Evolutionary conservation across 2,888 invertebrate species (phyloP).

Genomic region (Molanna angustata): DNA sequence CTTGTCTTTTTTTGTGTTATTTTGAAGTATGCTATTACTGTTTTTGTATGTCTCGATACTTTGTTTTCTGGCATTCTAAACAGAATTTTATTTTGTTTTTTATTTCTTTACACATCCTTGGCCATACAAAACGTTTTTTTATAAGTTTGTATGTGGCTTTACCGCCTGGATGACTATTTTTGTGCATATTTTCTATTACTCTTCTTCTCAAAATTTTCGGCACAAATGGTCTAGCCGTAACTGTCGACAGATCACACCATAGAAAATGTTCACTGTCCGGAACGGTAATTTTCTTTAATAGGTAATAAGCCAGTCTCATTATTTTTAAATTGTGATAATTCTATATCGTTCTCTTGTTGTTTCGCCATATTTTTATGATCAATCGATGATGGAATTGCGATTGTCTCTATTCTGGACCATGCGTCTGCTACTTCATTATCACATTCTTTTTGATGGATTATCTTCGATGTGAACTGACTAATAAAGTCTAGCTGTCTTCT

Average conservation of each 20-base stretch:
- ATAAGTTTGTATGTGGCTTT: slow-evolving; percentile 32
- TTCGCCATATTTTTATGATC: neutral
- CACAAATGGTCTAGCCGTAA: neutral
- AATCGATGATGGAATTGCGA: neutral
- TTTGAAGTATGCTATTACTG: slow-evolving; percentile 30
- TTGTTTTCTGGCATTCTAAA: slow-evolving; percentile 37
- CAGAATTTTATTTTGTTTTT: slow-evolving; percentile 34
- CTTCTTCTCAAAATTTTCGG: neutral
- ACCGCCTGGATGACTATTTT: slow-evolving; percentile 33
- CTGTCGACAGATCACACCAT: neutral
- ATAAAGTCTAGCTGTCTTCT: slow-evolving; percentile 39
- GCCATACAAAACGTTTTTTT: slow-evolving; percentile 38
- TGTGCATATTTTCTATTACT: slow-evolving; percentile 32
- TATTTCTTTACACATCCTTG: slow-evolving; percentile 35
- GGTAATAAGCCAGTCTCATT: neutral
- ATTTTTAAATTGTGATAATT: neutral
- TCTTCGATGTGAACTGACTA: slow-evolving; percentile 39
- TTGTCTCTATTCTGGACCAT: slow-evolving; percentile 34
- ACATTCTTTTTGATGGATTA: slow-evolving; percentile 37
- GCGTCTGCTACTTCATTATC: slow-evolving; percentile 40
- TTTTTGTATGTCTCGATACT: slow-evolving; percentile 33
- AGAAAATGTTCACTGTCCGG: neutral
- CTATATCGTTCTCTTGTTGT: neutral
- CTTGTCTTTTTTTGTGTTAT: slow-evolving; percentile 34
- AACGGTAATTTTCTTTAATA: neutral